A percentile compares a stretch with the other conserved stretches of the same genome.
phyloP scores from a whole-genome alignment of 2,797 vertebrate genomes.

The Enteromius thamalakanensis region DNA sequence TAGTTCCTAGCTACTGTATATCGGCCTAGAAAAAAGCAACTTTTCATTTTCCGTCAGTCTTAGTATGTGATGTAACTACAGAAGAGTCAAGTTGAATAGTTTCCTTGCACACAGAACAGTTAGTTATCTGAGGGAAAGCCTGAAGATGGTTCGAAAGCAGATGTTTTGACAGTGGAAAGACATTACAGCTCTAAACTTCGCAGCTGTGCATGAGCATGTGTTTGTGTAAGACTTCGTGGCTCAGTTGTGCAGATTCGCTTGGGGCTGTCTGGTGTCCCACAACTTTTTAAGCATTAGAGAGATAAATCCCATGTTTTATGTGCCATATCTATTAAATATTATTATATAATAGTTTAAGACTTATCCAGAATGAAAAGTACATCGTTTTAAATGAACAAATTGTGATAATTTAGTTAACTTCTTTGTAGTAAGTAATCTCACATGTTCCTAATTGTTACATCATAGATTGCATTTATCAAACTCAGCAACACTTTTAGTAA shows the following conservation, averaged over 20 bases:
- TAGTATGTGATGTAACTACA: too few relatives aligned
- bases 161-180: constrained; percentile 32
- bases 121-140: constrained; percentile 7
- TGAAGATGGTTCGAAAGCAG: constrained; percentile 5
- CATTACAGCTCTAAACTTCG: neutral
- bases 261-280: neutral
- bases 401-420: neutral
- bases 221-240: constrained; percentile 16
- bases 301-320: neutral
- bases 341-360: neutral
- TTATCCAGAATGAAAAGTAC: neutral
- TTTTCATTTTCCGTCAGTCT: too few relatives aligned
- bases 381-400: neutral
- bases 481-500: neutral
- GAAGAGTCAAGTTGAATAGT: neutral
- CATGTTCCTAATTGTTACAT: neutral
- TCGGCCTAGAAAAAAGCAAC: too few relatives aligned
- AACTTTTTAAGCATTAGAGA: neutral
- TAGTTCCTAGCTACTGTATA: too few relatives aligned
- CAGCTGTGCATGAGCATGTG: neutral
- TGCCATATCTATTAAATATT: neutral
- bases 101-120: constrained; percentile 9
- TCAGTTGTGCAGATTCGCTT: neutral
- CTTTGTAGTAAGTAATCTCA: neutral
- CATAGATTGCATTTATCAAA: neutral